phyloP scores from a whole-genome alignment of 37 sponge, comb jelly and placozoan genomes.

The Diacarnus erythraeanus region DNA sequence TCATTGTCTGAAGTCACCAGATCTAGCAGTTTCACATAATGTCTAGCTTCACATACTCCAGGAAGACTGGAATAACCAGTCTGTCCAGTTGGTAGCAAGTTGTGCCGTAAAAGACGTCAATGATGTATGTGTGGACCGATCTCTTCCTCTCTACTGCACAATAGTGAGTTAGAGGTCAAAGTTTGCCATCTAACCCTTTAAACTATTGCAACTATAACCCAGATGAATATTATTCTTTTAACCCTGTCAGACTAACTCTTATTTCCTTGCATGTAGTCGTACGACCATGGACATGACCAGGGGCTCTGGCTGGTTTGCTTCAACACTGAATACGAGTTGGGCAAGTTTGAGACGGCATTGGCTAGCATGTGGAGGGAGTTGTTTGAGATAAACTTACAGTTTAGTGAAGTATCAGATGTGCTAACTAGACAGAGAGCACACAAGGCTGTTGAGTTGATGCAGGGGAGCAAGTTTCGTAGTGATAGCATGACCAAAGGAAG shows the following conservation, averaged over 20 bases:
- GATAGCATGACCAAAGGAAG: conserved; percentile 78
- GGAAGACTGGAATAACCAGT: conserved; percentile 66
- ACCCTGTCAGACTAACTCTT: no score
- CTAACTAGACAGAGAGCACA: conserved; percentile 12
- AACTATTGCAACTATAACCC: neutral
- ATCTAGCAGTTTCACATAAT: no score
- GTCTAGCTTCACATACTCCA: conserved; percentile 60
- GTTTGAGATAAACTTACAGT: conserved; percentile 51
- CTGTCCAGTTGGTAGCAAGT: conserved; percentile 57
- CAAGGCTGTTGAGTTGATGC: conserved; percentile 56
- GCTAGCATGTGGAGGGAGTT: conserved; percentile 48
- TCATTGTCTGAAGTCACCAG: neutral
- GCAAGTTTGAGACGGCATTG: conserved; percentile 67
- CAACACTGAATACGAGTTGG: conserved; percentile 71
- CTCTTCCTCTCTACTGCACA: conserved; percentile 69
- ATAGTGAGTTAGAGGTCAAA: conserved; percentile 41
- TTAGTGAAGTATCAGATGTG: conserved; percentile 31
- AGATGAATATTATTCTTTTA: no score
- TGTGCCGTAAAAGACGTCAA: conserved; percentile 55
- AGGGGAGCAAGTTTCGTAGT: conserved; percentile 40
- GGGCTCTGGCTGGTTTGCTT: conserved; percentile 84
- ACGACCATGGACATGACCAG: conserved; percentile 10
- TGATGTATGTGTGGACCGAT: conserved; percentile 36
- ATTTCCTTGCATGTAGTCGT: neutral
- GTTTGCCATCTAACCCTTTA: no score